Conservation (phyloP, 2,888 invertebrate species). For the Nemotelus nigrinus region DNA sequence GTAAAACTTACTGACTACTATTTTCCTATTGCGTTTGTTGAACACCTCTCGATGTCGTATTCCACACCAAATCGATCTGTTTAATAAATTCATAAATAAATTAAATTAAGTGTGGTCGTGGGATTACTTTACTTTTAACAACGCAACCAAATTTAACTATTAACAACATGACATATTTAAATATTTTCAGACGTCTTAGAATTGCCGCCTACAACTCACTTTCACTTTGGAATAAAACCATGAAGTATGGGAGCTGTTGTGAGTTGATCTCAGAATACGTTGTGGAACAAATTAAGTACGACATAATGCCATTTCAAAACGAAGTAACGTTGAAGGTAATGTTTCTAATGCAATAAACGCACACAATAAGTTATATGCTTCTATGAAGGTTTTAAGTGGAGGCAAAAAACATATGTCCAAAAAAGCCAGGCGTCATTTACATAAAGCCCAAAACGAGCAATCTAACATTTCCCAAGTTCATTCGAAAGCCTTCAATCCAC, state of each 20-base stretch:
- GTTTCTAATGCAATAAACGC: not conserved
- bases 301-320: slow-evolving; percentile 55
- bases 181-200: slow-evolving; percentile 51
- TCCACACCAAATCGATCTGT: no score
- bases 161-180: no score
- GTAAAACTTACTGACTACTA: no score
- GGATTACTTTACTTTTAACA: no score
- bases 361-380: not conserved
- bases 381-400: slow-evolving; percentile 55
- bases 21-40: no score
- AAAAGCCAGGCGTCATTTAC: slow-evolving; percentile 58
- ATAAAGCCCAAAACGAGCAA: slow-evolving; percentile 58
- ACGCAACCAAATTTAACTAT: no score
- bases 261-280: slow-evolving; percentile 55
- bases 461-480: slow-evolving; percentile 55
- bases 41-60: no score
- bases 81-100: no score
- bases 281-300: slow-evolving; percentile 55
- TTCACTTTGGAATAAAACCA: slow-evolving; percentile 55
- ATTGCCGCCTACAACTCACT: slow-evolving; percentile 55
- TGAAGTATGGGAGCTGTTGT: slow-evolving; percentile 55
- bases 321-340: slow-evolving; percentile 55
- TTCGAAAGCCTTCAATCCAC: slow-evolving; percentile 53
- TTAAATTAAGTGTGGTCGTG: no score
- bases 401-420: slow-evolving; percentile 59